Conservation (phyloP, 2,113 vertebrate species). For the Rousettus leschenaultii region DNA sequence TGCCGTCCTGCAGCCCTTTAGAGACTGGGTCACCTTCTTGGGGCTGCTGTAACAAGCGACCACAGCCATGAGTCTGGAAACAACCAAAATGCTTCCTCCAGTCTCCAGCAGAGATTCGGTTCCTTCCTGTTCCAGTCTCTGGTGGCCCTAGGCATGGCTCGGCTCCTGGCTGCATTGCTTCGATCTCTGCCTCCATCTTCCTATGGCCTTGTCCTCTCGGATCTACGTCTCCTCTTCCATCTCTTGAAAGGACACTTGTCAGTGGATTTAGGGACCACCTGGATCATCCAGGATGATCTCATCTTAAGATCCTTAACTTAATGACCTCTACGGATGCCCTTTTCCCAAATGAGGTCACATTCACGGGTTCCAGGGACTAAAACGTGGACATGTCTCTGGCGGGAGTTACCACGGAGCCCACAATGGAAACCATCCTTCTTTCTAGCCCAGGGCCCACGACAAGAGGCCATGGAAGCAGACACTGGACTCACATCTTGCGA, state of each 20-base stretch:
- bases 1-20: not conserved
- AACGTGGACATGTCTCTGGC: too few species aligned
- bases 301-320: not conserved
- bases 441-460: not conserved
- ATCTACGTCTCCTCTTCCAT: not conserved
- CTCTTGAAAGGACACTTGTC: not conserved
- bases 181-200: not conserved
- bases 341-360: not conserved
- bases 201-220: not conserved
- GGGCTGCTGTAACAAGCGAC: not conserved
- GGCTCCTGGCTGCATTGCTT: not conserved
- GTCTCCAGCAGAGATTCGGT: not conserved
- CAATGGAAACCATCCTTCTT: not conserved
- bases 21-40: not conserved
- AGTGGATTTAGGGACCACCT: not conserved
- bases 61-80: not conserved
- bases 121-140: not conserved
- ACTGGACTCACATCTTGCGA: fast-evolving
- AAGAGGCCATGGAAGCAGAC: not conserved
- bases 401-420: not conserved
- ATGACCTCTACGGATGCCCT: not conserved
- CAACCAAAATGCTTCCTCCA: not conserved
- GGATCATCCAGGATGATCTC: not conserved
- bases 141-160: not conserved
- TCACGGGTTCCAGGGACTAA: not conserved